Percentiles rank a stretch among this genome's conserved stretches.
Conservation (phyloP, 2,888 invertebrate species). For the Andrena bicolor region DNA sequence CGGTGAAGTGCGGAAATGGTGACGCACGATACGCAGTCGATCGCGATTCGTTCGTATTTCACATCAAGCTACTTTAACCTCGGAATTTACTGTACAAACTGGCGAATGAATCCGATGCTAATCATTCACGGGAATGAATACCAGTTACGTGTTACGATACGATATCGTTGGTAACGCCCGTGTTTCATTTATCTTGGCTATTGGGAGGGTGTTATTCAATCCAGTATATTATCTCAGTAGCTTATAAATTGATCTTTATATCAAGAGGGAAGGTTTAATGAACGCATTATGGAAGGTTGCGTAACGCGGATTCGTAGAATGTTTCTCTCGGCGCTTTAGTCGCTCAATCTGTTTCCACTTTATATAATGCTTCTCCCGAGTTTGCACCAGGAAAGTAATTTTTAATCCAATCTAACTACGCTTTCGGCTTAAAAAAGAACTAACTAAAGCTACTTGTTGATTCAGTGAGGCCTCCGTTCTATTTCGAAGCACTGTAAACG, state of each 20-base stretch:
- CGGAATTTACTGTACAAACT: background rate
- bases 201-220: background rate
- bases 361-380: background rate
- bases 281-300: no score
- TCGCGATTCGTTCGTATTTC: background rate
- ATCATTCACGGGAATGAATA: conserved; percentile 14
- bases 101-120: conserved; percentile 1
- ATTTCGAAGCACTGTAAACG: background rate
- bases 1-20: background rate
- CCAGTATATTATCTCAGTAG: background rate
- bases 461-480: background rate
- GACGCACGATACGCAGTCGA: background rate
- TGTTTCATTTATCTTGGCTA: conserved; percentile 1
- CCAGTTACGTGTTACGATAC: background rate
- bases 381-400: background rate
- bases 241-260: background rate
- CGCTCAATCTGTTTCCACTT: conserved; percentile 6
- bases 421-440: conserved; percentile 13
- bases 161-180: background rate
- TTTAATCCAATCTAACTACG: conserved; percentile 27
- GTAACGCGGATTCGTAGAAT: no score
- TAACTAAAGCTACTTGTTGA: conserved; percentile 32
- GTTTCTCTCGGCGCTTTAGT: background rate
- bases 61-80: background rate
- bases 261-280: no score